These are phyloP conservation scores for Apolygus lucorum DNA, from an alignment of 1,140 invertebrate genomes.

Conservation along the genomic window DNA sequence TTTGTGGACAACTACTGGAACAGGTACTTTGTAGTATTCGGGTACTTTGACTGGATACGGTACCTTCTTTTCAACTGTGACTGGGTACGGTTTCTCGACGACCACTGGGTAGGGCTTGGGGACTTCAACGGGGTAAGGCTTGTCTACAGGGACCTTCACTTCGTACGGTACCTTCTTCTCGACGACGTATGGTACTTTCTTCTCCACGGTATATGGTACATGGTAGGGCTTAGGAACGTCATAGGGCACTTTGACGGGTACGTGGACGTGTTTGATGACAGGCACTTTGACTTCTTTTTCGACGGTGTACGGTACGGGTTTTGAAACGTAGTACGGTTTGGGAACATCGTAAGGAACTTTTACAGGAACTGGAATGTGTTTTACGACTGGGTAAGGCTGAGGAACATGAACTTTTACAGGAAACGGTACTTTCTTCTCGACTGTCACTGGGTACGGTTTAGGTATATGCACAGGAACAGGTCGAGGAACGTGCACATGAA, in stretches of 20 bases:
- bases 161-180: constrained; percentile 60
- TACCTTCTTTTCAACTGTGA: constrained; percentile 38
- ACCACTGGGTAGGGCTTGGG: constrained; percentile 48
- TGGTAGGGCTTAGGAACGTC: constrained; percentile 26
- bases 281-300: constrained; percentile 58
- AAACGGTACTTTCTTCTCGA: constrained; percentile 42
- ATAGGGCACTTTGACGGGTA: constrained; percentile 24
- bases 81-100: constrained; percentile 41
- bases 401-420: constrained; percentile 25
- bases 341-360: constrained; percentile 25
- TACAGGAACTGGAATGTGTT: constrained; percentile 19
- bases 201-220: constrained; percentile 52
- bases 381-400: constrained; percentile 23
- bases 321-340: constrained; percentile 8
- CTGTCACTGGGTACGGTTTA: constrained; percentile 45
- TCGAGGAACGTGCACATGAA: constrained; percentile 45
- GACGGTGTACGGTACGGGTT: constrained; percentile 41
- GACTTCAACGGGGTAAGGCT: constrained; percentile 46
- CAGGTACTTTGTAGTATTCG: no score
- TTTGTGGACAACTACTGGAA: no score
- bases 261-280: constrained; percentile 22
- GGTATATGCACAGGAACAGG: constrained; percentile 72
- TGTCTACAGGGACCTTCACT: constrained; percentile 43
- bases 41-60: no score
- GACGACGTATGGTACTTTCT: constrained; percentile 56